These are phyloP conservation scores for Hippocampus abdominalis DNA, from an alignment of 2,113 vertebrate species.

Conservation along the genomic window DNA sequence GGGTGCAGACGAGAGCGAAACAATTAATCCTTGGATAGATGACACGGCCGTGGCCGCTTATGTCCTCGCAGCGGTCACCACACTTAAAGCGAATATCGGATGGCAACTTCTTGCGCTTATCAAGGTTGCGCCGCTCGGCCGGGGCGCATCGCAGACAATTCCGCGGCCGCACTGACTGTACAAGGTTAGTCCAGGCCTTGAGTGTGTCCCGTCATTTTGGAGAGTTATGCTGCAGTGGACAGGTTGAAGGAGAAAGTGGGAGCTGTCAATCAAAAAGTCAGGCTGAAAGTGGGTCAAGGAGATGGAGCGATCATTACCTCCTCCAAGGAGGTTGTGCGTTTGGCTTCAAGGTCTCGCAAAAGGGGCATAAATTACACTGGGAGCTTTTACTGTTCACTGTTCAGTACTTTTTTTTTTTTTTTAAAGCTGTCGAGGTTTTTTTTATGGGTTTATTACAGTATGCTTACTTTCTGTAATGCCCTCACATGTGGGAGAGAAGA, in stretches of 20 bases:
- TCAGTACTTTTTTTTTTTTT: background rate
- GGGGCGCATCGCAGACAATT: conserved; percentile 5
- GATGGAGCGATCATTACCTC: conserved; percentile 14
- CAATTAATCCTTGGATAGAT: conserved; percentile 56
- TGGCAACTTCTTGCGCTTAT: conserved; percentile 25
- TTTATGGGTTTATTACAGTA: too few species aligned
- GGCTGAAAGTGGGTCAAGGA: conserved; percentile 35
- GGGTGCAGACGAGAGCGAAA: conserved; percentile 56
- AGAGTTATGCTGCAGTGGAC: conserved; percentile 6
- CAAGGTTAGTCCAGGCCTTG: background rate
- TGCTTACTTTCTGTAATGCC: too few species aligned
- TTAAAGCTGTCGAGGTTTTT: background rate
- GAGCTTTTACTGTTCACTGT: background rate
- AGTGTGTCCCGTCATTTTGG: background rate
- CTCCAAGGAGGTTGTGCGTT: background rate
- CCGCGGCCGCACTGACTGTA: conserved; percentile 7
- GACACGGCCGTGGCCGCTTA: conserved; percentile 40
- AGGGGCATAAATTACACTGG: background rate
- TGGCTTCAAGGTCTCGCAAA: background rate
- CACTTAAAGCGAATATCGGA: conserved; percentile 24
- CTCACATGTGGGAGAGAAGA: too few species aligned
- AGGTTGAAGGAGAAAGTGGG: conserved; percentile 23
- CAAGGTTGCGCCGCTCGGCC: conserved; percentile 3
- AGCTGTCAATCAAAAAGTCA: conserved; percentile 21
- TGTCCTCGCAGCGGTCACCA: conserved; percentile 39